Base-by-base conservation (phyloP, 2,888 invertebrate genomes). In the Pseudococcus jackbeardsleyi region DNA sequence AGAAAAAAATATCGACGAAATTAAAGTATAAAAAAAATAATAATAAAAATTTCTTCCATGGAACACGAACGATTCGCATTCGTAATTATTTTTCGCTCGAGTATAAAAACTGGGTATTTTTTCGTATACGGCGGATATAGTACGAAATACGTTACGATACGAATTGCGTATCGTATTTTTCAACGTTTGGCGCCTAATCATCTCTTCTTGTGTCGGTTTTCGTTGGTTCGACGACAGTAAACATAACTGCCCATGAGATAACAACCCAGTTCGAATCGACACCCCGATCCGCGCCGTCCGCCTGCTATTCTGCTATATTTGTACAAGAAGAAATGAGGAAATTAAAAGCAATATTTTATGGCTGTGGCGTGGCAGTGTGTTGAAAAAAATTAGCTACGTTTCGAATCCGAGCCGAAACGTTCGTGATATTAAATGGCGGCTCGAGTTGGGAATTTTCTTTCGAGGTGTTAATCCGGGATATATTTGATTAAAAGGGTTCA, bases 401-500 rank as follows among this genome's bases (percentile, higher is more conserved):
- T 72, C 68, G 26, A 72, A 72, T 26, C 68, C 12, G 12, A 59
- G 19, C 59, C 59, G 19, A 59, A 19, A n/a, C 5, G 22, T 72
- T 72, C 68, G 68, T 72, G 68, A 72, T 72, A 72, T 72, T 72
- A 72, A 72, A 72, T 26, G 33, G 68, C 11, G 26, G 68, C 26
- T 72, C 64, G 33, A 72, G 68, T 72, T 33, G 68, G 33, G 68
- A 26, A 72, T 72, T 72, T 72, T 72, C 68, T 72, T 72, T 72
- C 68, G 68, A 72, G 79, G 42, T 79, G 79, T 42, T 79, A 79
- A 79, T 79, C 39, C 19, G 42, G 79, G 42, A 22, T 79, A 79
- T 19, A 79, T 79, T 79, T 79, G 79, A 79, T 79, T 79, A 79
- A 79, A 79, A 79, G 79, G 79, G 79, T 79, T 39, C 79, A 26